Evolutionary conservation across 1,140 invertebrate species (phyloP).

Genomic region (Lepidurus couesii): DNA sequence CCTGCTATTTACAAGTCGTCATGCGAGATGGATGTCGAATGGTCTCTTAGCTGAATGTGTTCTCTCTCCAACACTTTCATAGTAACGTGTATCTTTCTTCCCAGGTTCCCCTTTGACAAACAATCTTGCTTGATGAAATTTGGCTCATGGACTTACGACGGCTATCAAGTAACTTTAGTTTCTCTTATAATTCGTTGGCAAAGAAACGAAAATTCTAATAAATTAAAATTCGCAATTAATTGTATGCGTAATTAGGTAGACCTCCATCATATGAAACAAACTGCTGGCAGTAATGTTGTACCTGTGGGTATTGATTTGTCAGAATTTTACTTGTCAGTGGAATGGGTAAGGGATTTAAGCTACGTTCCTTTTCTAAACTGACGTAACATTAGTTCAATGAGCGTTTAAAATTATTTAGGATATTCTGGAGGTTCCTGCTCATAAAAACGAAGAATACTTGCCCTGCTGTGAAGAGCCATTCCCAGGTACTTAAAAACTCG

Average conservation of each 20-base stretch:
- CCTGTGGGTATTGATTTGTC: slow-evolving; percentile 78
- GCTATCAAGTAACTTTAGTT: slow-evolving; percentile 60
- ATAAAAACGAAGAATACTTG: slow-evolving; percentile 70
- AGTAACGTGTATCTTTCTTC: slow-evolving; percentile 48
- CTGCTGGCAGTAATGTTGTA: slow-evolving; percentile 66
- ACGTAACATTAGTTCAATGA: too few species aligned
- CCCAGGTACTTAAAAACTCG: slow-evolving; percentile 46
- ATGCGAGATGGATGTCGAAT: slow-evolving; percentile 92
- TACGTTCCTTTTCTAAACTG: too few species aligned
- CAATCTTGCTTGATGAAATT: slow-evolving; percentile 94
- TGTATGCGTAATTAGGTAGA: slow-evolving; percentile 59
- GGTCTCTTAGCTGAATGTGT: slow-evolving; percentile 53
- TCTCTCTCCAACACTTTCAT: slow-evolving; percentile 49
- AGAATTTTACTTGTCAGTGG: slow-evolving; percentile 87
- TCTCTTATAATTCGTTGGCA: too few species aligned
- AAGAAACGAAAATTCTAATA: background rate
- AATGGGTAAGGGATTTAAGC: slow-evolving; percentile 61
- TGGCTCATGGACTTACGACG: slow-evolving; percentile 92
- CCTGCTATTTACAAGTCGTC: slow-evolving; percentile 98
- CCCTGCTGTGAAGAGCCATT: slow-evolving; percentile 62
- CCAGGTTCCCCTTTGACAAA: slow-evolving; percentile 73
- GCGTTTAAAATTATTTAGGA: slow-evolving; percentile 43
- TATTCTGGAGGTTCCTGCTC: slow-evolving; percentile 77
- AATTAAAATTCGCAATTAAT: slow-evolving; percentile 26
- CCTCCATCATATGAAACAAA: slow-evolving; percentile 73